Percentiles rank a stretch among this genome's conserved stretches.
Conservation (phyloP, 2,113 vertebrate species). For the Coturnix japonica region DNA sequence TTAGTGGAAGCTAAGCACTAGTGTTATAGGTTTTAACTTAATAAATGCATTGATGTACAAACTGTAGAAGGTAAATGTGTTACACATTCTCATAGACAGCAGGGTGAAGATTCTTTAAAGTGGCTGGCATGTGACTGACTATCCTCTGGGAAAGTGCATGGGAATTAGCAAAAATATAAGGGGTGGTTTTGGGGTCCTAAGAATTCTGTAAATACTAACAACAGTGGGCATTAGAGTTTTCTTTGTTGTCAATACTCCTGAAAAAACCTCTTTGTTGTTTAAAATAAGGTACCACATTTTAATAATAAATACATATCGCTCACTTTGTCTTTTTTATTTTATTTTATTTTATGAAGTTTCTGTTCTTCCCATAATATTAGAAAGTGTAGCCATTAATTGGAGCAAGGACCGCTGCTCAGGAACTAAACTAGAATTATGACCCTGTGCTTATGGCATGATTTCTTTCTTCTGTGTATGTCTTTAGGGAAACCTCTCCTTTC, state of each 20-base stretch:
- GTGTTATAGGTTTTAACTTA: not conserved
- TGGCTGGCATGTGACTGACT: not conserved
- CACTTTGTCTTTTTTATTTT: not conserved
- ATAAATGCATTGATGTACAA: not conserved
- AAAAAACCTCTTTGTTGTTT: not conserved
- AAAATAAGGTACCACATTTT: not conserved
- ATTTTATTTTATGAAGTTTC: not conserved
- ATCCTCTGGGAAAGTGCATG: not conserved
- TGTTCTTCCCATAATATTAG: not conserved
- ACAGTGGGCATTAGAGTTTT: not conserved
- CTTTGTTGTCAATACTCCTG: not conserved
- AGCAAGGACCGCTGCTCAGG: not conserved
- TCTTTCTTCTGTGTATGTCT: not conserved
- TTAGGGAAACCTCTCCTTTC: conserved; percentile 44
- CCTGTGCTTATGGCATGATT: not conserved
- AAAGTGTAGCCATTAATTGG: not conserved
- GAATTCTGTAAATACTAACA: not conserved
- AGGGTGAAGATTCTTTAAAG: not conserved
- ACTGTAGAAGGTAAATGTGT: not conserved
- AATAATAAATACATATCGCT: not conserved
- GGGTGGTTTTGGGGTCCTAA: not conserved
- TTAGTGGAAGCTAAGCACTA: not conserved
- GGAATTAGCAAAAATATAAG: not conserved
- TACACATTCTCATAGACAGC: not conserved
- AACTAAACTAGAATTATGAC: conserved; percentile 28